phyloP scores from a whole-genome alignment of 2,888 invertebrate genomes.

The Neelides folsomi region DNA sequence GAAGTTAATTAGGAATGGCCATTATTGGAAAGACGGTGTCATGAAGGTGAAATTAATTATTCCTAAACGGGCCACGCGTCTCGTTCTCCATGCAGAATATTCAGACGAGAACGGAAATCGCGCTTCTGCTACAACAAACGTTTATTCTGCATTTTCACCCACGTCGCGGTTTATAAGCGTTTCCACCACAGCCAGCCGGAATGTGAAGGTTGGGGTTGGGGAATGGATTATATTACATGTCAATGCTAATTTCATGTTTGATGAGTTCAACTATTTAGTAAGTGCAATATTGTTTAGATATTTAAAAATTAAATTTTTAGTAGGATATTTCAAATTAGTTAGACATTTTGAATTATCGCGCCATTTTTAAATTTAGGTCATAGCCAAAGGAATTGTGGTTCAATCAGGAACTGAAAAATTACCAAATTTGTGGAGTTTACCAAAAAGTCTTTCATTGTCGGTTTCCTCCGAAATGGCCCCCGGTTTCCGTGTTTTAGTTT shows the following conservation, averaged over 20 bases:
- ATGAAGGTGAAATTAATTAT: conserved; percentile 33
- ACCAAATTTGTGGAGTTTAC: conserved; percentile 29
- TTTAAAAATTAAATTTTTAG: background rate
- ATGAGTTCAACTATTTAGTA: conserved; percentile 43
- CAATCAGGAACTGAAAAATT: conserved; percentile 35
- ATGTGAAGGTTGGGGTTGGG: conserved; percentile 37
- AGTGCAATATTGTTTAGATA: too few relatives aligned
- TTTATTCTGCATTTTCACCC: conserved; percentile 37
- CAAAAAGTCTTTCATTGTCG: conserved; percentile 42
- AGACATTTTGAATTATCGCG: conserved; percentile 8
- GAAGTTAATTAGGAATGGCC: conserved; percentile 13
- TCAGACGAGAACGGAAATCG: conserved; percentile 21
- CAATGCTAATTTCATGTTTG: conserved; percentile 40
- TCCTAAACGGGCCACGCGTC: conserved; percentile 26
- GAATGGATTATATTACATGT: conserved; percentile 46
- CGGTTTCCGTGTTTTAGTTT: conserved; percentile 43
- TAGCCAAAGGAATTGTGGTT: conserved; percentile 43
- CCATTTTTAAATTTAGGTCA: conserved; percentile 35
- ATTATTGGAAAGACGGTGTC: conserved; percentile 33
- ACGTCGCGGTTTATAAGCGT: conserved; percentile 40
- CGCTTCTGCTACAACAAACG: conserved; percentile 22
- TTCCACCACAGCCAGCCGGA: conserved; percentile 39
- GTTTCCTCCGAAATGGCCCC: conserved; percentile 47
- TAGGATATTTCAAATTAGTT: background rate
- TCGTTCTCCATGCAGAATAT: conserved; percentile 32